Evolutionary conservation across 2,888 invertebrate genomes (phyloP).

Genomic region (Amblyjoppa fuscipennis): DNA sequence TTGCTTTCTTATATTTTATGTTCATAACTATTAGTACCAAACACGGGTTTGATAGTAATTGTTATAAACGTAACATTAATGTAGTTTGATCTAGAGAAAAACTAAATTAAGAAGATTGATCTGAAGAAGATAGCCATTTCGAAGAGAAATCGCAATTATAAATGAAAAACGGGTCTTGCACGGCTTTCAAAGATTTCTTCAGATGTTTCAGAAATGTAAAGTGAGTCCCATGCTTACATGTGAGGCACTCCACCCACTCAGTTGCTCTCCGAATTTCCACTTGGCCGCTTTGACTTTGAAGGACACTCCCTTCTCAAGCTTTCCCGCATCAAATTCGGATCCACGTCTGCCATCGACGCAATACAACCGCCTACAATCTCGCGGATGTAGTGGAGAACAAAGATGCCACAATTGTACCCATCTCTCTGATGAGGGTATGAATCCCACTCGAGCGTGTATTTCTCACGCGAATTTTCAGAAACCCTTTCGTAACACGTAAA

Average conservation of each 20-base stretch:
- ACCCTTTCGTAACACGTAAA: conserved; percentile 12
- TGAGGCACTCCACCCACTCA: conserved; percentile 32
- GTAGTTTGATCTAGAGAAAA: background rate
- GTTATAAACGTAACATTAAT: too few species aligned
- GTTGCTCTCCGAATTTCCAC: conserved; percentile 30
- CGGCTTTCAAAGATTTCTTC: background rate
- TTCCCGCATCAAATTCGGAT: conserved; percentile 28
- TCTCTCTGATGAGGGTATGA: conserved; percentile 43
- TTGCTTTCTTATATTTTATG: background rate
- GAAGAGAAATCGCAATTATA: conserved; percentile 35
- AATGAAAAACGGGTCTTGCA: conserved; percentile 21
- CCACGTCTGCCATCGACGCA: conserved; percentile 5
- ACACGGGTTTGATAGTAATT: background rate
- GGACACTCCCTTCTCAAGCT: conserved; percentile 29
- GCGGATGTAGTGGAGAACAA: conserved; percentile 47
- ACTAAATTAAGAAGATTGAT: background rate
- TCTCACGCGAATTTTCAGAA: conserved; percentile 22
- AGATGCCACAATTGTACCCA: conserved; percentile 56
- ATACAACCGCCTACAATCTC: conserved; percentile 22
- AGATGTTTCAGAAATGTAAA: conserved; percentile 13
- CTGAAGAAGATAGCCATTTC: conserved; percentile 8
- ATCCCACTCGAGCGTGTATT: background rate
- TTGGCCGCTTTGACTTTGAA: conserved; percentile 38
- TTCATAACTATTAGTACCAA: background rate
- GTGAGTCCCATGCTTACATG: conserved; percentile 39